Base-by-base conservation (phyloP, 2,888 invertebrate species). In the Hemithea aestivaria region DNA sequence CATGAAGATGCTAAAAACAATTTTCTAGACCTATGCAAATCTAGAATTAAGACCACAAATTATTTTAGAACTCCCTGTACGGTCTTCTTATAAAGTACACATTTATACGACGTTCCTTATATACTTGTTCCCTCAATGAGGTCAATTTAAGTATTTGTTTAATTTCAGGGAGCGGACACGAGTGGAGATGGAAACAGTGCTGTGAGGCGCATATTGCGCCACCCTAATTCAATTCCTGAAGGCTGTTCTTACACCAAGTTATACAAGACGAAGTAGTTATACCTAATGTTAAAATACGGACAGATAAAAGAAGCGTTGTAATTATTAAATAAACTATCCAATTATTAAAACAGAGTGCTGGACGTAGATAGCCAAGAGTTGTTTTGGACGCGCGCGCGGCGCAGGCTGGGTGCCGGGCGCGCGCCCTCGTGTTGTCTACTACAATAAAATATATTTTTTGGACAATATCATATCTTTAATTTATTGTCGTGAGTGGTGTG, bases 101-200 rank as follows among this genome's bases (percentile, higher is more conserved):
- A n/a, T n/a, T n/a, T n/a, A n/a, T n/a, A n/a, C n/a, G n/a, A n/a
- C n/a, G n/a, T n/a, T n/a, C n/a, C n/a, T n/a, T n/a, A n/a, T n/a
- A n/a, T n/a, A n/a, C n/a, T n/a, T n/a, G n/a, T n/a, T n/a, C n/a
- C n/a, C n/a, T n/a, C n/a, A n/a, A n/a, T n/a, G n/a, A n/a, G n/a
- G 3, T 16, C 5, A 16, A 16, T 4, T 16, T 16, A 16, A 16
- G 16, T 6, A 12, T n/a, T 40, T 24, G 34, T 42, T 44, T 50
- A 39, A 33, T 83, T 80, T 23, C 72, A 85, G 87, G 72, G 88
- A 73, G 73, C 89, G 70, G 83, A 90, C 77, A 89, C 92, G 87
- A 93, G 95, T 95, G 64, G 95, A 96, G 90, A 95, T 95, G 93
- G 95, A 96, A 90, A 96, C 95, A 74, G 95, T 95, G 89, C 94